phyloP scores from a whole-genome alignment of 2,888 invertebrate species.

The Zygothrica quintamaculata region DNA sequence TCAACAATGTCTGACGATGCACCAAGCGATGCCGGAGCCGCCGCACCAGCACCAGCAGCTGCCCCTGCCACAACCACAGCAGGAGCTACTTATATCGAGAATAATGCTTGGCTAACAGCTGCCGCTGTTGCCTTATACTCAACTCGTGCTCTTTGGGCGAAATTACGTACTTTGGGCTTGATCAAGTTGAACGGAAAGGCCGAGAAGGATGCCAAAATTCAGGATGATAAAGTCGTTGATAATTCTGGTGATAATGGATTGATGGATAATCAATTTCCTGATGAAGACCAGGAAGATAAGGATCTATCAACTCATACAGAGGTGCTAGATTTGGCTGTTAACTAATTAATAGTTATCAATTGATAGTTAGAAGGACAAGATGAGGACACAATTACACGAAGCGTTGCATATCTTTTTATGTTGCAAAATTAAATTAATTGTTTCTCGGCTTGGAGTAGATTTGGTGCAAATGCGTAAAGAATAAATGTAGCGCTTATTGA shows the following conservation, averaged over 20 bases:
- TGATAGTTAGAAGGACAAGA: no score
- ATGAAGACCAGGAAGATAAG: no score
- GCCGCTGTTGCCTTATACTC: constrained; percentile 24
- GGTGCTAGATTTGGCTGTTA: no score
- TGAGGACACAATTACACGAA: constrained; percentile 11
- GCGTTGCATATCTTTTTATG: constrained; percentile 8
- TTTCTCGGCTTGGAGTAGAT: constrained; percentile 10
- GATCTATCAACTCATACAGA: no score
- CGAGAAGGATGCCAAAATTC: background rate
- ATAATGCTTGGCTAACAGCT: constrained; percentile 14
- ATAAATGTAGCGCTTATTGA: background rate
- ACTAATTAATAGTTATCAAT: no score
- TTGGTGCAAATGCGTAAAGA: background rate
- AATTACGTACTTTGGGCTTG: constrained; percentile 14
- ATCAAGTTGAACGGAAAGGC: background rate
- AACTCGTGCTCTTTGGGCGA: constrained; percentile 33
- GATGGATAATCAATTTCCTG: no score
- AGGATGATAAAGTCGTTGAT: no score
- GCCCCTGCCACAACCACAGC: constrained; percentile 2
- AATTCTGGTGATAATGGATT: no score
- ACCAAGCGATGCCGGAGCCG: no score
- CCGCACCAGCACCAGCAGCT: background rate
- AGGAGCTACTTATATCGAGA: constrained; percentile 1
- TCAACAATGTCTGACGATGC: no score
- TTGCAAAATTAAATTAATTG: constrained; percentile 12